Evolutionary conservation across 2,113 vertebrate genomes (phyloP), one percentile per base, ranked within the genome.

Genomic region (Danio rerio): DNA sequence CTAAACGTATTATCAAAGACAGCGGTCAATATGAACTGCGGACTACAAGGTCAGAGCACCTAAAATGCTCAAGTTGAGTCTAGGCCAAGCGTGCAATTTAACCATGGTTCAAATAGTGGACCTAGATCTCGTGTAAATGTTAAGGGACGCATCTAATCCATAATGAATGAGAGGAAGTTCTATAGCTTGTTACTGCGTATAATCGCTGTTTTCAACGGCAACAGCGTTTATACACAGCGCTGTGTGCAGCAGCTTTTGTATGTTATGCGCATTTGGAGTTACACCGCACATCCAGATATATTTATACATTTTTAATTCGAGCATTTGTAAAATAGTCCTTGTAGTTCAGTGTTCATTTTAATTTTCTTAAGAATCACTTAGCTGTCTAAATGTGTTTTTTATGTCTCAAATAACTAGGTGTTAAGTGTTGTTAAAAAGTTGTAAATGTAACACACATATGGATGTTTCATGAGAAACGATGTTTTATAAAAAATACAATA

Each of bases 31-130:
- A 50, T 78, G 50, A 50, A 75, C 55, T 59, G 55, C 47, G 21
- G 55, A 6, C 52, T 53, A n/a, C 50, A 78, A 58, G 43, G 43
- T 52, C 21, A 63, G 45, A 31, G 58, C 9, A 76, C 43, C 73
- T 76, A n/a, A 63, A 77, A 63, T n/a, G 45, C 45, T 31, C 59
- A 31, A 18, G 47, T 40, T 59, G n/a, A 78, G 43, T 50, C 45
- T 40, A 78, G 75, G 75, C 59, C 75, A 78, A 63, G 15, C 75
- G 21, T 15, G 31, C 71, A 47, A 21, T 75, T 47, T 61, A 61
- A 43, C 53, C 70, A 20, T 59, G n/a, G 69, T 16, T 71, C 49
- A 53, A 52, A 21, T 71, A 74, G 20, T 74, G 11, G 53, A 45
- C 8, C 18, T 63, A 49, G 49, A 58, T 31, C 13, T 49, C 16